Evolutionary conservation across 2,888 invertebrate species (phyloP).

Genomic region (Macrophya alboannulata): DNA sequence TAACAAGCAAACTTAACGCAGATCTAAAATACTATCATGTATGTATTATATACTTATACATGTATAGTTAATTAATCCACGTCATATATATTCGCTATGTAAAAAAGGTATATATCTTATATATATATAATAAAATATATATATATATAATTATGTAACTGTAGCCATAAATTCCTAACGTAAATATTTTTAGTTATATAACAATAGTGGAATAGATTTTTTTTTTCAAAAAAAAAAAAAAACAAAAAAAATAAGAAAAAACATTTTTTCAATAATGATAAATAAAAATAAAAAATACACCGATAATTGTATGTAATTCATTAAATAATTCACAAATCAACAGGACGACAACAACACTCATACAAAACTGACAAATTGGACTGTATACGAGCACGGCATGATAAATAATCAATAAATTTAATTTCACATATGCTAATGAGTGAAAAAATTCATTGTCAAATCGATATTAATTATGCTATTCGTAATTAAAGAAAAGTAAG

Average conservation of each 20-base stretch:
- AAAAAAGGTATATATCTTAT: neutral
- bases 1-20: neutral
- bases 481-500: neutral
- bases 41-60: neutral
- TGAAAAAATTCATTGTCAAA: slow-evolving; percentile 5
- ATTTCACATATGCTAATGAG: slow-evolving; percentile 35
- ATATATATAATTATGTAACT: slow-evolving; percentile 11
- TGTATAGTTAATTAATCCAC: neutral
- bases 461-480: neutral
- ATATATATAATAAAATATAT: slow-evolving; percentile 13
- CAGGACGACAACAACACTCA: slow-evolving; percentile 73
- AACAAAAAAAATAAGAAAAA: neutral
- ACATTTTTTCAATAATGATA: too few relatives aligned
- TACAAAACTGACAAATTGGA: slow-evolving; percentile 74
- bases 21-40: neutral
- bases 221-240: neutral
- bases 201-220: too few relatives aligned
- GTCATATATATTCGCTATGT: slow-evolving; percentile 13
- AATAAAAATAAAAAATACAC: neutral
- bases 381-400: slow-evolving; percentile 76
- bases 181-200: slow-evolving; percentile 12
- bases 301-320: neutral
- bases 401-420: slow-evolving; percentile 60
- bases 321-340: slow-evolving; percentile 63
- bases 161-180: slow-evolving; percentile 66